phyloP scores from a whole-genome alignment of 2,888 invertebrate species.

The Pristionchus entomophagus region DNA sequence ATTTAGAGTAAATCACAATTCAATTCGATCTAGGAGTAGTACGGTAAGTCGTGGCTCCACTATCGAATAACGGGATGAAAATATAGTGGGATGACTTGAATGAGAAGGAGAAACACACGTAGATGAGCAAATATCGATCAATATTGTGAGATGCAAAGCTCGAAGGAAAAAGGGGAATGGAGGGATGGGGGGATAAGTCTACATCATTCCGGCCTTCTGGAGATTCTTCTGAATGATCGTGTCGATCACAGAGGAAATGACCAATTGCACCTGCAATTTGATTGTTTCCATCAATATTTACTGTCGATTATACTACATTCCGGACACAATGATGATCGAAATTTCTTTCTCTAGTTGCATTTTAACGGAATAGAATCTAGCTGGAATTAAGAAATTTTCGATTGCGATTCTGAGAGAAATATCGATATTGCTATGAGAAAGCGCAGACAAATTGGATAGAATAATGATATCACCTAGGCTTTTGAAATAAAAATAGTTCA shows the following conservation, averaged over 20 bases:
- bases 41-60: neutral
- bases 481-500: no score
- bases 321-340: no score
- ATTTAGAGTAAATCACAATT: slow-evolving; percentile 2
- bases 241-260: slow-evolving; percentile 74
- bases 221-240: slow-evolving; percentile 75
- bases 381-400: no score
- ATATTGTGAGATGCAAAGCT: no score
- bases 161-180: neutral
- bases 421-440: no score
- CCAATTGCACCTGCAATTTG: slow-evolving; percentile 73
- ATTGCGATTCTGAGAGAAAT: no score
- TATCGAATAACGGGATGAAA: neutral
- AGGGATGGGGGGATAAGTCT: slow-evolving; percentile 11
- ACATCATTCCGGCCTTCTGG: slow-evolving; percentile 76
- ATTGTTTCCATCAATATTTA: no score
- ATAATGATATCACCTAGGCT: no score
- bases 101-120: neutral
- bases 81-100: neutral
- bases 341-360: no score
- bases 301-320: no score
- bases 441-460: no score
- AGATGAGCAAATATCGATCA: slow-evolving; percentile 25
- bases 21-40: slow-evolving; percentile 1
- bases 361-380: no score